These are phyloP conservation scores for Anoplolepis gracilipes DNA, from an alignment of 1,140 invertebrate genomes.

Conservation along the genomic window DNA sequence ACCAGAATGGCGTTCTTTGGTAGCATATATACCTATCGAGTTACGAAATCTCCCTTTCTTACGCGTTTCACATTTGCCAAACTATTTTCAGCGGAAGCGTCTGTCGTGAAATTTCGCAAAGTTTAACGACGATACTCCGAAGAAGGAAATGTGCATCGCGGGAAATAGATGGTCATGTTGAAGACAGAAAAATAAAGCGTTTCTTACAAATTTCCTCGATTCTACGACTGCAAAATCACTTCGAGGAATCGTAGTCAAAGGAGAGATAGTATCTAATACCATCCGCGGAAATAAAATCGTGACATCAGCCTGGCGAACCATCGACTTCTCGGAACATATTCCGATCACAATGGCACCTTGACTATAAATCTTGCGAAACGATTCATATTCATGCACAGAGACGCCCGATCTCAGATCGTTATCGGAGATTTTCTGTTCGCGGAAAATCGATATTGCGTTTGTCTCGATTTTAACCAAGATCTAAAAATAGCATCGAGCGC, in stretches of 20 bases:
- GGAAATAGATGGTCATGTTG: not conserved
- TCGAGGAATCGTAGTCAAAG: conserved; percentile 34
- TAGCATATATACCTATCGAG: not conserved
- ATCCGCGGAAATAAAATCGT: conserved; percentile 56
- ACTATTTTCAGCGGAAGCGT: not conserved
- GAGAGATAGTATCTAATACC: conserved; percentile 39
- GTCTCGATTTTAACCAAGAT: conserved; percentile 7
- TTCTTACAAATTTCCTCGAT: conserved; percentile 41
- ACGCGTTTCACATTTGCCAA: not conserved
- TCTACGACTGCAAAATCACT: conserved; percentile 21
- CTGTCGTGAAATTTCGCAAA: not conserved
- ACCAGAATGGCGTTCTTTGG: too few species aligned
- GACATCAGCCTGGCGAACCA: conserved; percentile 34
- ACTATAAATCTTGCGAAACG: conserved; percentile 41
- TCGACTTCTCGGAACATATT: conserved; percentile 51
- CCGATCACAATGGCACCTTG: conserved; percentile 58
- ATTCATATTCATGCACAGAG: conserved; percentile 44
- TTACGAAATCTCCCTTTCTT: not conserved
- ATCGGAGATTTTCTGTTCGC: conserved; percentile 32
- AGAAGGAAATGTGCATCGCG: not conserved
- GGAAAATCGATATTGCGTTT: conserved; percentile 35
- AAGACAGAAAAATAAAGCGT: conserved; percentile 23
- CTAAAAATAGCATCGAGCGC: conserved; percentile 26
- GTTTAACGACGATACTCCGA: not conserved
- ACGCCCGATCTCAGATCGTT: not conserved